Evolutionary conservation across 2,888 invertebrate genomes (phyloP), one percentile per base, ranked within the genome.

Genomic region (Apamea sordens): DNA sequence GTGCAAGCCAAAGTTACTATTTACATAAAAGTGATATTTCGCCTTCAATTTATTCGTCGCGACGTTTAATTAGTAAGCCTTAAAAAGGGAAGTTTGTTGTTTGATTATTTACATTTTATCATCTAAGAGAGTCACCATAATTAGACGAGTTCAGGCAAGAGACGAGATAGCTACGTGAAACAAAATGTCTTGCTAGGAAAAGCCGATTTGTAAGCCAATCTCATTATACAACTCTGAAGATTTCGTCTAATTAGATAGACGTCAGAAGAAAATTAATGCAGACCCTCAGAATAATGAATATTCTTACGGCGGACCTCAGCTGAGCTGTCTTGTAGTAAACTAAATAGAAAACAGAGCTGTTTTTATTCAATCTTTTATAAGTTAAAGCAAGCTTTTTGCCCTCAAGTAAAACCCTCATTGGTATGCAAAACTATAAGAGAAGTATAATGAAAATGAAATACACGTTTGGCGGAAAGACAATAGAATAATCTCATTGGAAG

Each of bases 11-110:
- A 86, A 86, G 68, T 79, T 71, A 82, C 84, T 76, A 80, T 87
- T 79, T 77, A 84, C 83, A 80, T 76, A 82, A 84, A 78, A 86
- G 73, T 86, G 73, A 83, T 84, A 77, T 83, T 84, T 77, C 67
- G 78, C 63, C 79, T 76, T 73, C 65, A 80, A 67, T 79, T 84
- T 77, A 85, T 83, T 68, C 80, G 83, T 85, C 77, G 68, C 73
- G 65, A 73, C 75, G 76, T 80, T 84, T 81, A 76, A 82, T 86
- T 81, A 81, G 76, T 71, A 50, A 41, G 73, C 53, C 69, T 77
- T 75, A 79, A 81, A 76, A 80, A 77, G 73, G 18, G 41, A 63
- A 81, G 69, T 64, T 84, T 84, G 50, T 83, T 83, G 76, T 73
- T 61, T 78, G 53, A 61, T 79, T 85, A 80, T 80, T 85, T 73